Percentiles rank a stretch among this genome's conserved stretches.
phyloP scores from a whole-genome alignment of 2,888 invertebrate genomes.

The Urechis unicinctus region DNA sequence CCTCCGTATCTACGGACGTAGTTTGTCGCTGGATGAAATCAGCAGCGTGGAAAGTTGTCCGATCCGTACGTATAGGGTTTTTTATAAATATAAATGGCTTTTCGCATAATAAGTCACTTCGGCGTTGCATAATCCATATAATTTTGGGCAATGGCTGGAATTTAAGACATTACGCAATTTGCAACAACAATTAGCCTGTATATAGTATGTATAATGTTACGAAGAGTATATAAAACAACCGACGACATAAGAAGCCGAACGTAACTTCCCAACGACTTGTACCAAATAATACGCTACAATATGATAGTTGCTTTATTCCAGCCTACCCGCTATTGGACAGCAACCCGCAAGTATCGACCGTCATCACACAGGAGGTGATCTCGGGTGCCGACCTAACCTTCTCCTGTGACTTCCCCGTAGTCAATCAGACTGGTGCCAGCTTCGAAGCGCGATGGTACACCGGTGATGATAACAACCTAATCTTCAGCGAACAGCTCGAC shows the following conservation, averaged over 20 bases:
- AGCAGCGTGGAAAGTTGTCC: slow-evolving; percentile 2
- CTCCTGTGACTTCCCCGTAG: slow-evolving; percentile 2
- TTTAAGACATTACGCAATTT: no score
- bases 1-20: slow-evolving; percentile 8
- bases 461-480: slow-evolving; percentile 1
- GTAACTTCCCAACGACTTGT: no score
- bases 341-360: slow-evolving; percentile 1
- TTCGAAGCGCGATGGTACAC: slow-evolving; percentile 13
- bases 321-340: slow-evolving; percentile 5
- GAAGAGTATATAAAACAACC: no score
- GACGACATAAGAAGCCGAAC: no score
- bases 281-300: no score
- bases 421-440: slow-evolving; percentile 1
- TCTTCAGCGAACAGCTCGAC: no score
- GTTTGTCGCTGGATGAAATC: slow-evolving; percentile 3
- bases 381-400: not conserved
- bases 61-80: slow-evolving; percentile 7
- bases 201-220: no score
- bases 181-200: no score
- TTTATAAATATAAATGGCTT: no score
- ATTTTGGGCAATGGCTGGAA: not conserved
- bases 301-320: no score
- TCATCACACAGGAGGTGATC: slow-evolving; percentile 2
- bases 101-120: no score
- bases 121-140: not conserved